Percentiles rank a stretch among this genome's conserved stretches.
These are phyloP conservation scores for Chamaetylas fuelleborni DNA, from an alignment of 2,113 vertebrate species.

Conservation along the genomic window DNA sequence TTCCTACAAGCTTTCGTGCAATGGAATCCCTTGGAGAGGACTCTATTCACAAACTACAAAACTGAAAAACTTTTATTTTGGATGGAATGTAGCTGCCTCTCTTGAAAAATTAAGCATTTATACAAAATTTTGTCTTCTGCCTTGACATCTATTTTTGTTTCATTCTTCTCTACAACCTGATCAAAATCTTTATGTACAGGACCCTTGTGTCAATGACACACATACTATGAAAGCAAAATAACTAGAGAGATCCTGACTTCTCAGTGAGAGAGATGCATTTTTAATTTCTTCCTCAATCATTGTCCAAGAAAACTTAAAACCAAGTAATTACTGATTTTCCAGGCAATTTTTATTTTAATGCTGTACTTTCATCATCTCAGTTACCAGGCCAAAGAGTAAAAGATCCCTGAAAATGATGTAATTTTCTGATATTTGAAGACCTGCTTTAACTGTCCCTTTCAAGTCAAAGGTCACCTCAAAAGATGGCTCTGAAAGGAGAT, in stretches of 20 bases:
- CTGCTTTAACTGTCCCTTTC: constrained; percentile 3
- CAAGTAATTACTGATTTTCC: neutral
- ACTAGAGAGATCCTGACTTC: neutral
- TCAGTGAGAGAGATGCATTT: neutral
- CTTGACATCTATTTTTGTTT: neutral
- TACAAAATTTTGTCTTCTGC: neutral
- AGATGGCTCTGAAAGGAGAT: neutral
- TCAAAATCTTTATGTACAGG: neutral
- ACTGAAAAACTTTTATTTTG: neutral
- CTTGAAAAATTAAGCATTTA: neutral
- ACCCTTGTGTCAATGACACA: neutral
- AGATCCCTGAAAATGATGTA: neutral
- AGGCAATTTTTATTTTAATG: neutral
- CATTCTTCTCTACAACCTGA: neutral
- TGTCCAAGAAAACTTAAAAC: neutral
- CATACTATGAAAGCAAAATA: neutral
- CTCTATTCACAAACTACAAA: neutral
- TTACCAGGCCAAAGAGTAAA: neutral
- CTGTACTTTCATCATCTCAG: neutral
- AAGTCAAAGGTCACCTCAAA: constrained; percentile 62
- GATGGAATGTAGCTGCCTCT: neutral
- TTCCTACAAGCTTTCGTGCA: neutral
- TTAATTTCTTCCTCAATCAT: neutral
- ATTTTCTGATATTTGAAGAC: neutral
- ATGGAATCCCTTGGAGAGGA: neutral